These are phyloP conservation scores for Globia sparganii DNA, from an alignment of 2,888 invertebrate species.

Conservation along the genomic window DNA sequence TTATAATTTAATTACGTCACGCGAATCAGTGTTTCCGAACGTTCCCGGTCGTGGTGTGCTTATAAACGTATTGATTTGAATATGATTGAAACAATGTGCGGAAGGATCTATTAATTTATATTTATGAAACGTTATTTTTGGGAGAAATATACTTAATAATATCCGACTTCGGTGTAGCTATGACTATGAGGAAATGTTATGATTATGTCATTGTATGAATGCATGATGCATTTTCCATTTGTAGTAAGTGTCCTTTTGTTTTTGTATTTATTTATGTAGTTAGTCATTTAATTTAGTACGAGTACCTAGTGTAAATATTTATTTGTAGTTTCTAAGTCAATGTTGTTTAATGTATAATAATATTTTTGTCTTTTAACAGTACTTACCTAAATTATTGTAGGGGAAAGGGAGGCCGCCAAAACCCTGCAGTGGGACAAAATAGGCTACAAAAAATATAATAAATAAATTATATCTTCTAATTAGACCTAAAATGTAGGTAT, in stretches of 20 bases:
- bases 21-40: constrained; percentile 71
- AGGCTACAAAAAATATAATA: too few relatives aligned
- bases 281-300: too few relatives aligned
- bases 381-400: too few relatives aligned
- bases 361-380: too few relatives aligned
- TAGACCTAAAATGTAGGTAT: not conserved
- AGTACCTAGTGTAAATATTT: too few relatives aligned
- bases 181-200: constrained; percentile 12
- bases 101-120: constrained; percentile 55
- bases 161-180: not conserved
- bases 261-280: too few relatives aligned
- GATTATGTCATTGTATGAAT: not conserved
- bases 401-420: too few relatives aligned
- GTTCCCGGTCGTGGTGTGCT: constrained; percentile 71
- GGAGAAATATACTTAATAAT: constrained; percentile 6
- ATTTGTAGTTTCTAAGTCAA: too few relatives aligned
- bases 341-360: too few relatives aligned
- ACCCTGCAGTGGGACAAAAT: too few relatives aligned
- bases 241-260: too few relatives aligned
- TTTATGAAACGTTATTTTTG: constrained; percentile 35
- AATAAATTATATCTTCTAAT: not conserved
- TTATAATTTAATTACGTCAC: constrained; percentile 64
- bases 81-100: constrained; percentile 64
- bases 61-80: constrained; percentile 71
- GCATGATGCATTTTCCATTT: constrained; percentile 10